Percentiles rank a stretch among this genome's conserved stretches.
phyloP scores from a whole-genome alignment of 1,140 invertebrate genomes.

The Anastatus disparis region DNA sequence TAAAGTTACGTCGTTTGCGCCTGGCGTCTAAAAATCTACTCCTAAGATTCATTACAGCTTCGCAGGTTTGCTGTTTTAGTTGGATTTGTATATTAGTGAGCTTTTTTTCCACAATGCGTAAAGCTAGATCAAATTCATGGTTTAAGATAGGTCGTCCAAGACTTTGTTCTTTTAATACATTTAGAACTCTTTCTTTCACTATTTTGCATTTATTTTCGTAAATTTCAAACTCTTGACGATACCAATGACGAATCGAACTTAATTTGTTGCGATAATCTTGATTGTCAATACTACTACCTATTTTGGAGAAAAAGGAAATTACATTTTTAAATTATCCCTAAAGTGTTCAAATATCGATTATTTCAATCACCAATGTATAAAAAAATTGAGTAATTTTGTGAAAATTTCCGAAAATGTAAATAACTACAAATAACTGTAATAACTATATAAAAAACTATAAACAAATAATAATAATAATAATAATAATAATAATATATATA shows the following conservation, averaged over 20 bases:
- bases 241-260: conserved; percentile 98
- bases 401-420: too few relatives aligned
- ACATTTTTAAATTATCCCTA: too few relatives aligned
- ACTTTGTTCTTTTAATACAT: conserved; percentile 95
- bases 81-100: conserved; percentile 99
- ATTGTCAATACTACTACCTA: conserved; percentile 89
- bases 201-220: conserved; percentile 99
- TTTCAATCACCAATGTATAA: too few relatives aligned
- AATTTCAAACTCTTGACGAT: conserved; percentile 98
- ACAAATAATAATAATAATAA: too few relatives aligned
- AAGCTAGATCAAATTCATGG: conserved; percentile 98
- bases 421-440: too few relatives aligned
- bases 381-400: too few relatives aligned
- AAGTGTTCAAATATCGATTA: too few relatives aligned
- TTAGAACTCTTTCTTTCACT: conserved; percentile 99
- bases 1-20: conserved; percentile 98
- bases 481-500: too few relatives aligned
- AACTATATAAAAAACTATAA: too few relatives aligned
- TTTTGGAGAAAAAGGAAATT: too few relatives aligned
- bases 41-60: conserved; percentile 98
- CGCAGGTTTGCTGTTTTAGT: conserved; percentile 99
- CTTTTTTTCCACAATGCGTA: conserved; percentile 99
- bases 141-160: conserved; percentile 94
- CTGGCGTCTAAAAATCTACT: conserved; percentile 94
- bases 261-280: conserved; percentile 98